Evolutionary conservation across 2,888 invertebrate species (phyloP).

Genomic region (Sepioteuthis lessoniana): DNA sequence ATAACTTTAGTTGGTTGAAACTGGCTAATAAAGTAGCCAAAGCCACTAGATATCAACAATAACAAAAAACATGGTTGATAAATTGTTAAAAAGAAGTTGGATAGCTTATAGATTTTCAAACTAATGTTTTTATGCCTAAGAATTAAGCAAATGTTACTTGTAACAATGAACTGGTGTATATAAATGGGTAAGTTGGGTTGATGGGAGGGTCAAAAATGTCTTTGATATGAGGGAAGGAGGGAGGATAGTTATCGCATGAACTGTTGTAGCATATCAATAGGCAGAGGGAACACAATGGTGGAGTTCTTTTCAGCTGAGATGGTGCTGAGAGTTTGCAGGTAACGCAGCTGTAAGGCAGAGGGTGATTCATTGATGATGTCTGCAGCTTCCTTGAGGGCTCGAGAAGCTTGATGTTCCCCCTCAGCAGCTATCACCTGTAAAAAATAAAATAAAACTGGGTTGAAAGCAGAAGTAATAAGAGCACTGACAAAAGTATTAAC

Average conservation of each 20-base stretch:
- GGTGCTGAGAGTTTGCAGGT: slow-evolving; percentile 72
- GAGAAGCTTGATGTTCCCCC: slow-evolving; percentile 80
- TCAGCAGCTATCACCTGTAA: slow-evolving; percentile 76
- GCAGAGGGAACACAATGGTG: slow-evolving; percentile 73
- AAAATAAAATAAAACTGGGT: no score
- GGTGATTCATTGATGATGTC: slow-evolving; percentile 85
- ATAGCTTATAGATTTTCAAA: neutral
- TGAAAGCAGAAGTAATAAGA: no score
- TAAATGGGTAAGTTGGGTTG: neutral
- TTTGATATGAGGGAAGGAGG: neutral
- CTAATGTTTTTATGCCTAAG: neutral
- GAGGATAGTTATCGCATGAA: neutral
- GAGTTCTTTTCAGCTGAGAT: slow-evolving; percentile 74
- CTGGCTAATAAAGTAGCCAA: neutral
- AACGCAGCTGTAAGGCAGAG: slow-evolving; percentile 83
- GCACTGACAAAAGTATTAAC: no score
- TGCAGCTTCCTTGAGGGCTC: slow-evolving; percentile 89
- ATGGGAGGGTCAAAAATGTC: neutral
- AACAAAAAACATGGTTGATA: neutral
- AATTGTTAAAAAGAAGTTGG: neutral
- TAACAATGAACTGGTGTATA: no score
- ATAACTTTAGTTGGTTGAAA: neutral
- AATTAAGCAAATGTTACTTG: neutral
- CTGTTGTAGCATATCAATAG: slow-evolving; percentile 62
- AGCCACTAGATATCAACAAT: neutral